These are phyloP conservation scores for Rhea pennata DNA, from an alignment of 2,113 vertebrate species.

Conservation along the genomic window DNA sequence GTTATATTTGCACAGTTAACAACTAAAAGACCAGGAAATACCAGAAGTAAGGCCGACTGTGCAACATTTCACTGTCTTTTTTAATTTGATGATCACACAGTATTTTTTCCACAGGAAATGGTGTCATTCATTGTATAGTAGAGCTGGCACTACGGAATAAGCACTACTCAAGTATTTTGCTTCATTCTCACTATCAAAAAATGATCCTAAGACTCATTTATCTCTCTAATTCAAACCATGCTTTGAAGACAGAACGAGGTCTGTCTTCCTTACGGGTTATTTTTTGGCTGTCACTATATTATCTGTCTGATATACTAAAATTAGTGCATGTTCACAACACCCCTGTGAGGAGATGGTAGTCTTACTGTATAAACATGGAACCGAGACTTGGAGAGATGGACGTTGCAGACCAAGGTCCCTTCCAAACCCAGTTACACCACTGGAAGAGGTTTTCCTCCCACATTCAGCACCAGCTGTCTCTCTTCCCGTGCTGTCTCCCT, in stretches of 20 bases:
- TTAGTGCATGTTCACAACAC: conserved; percentile 5
- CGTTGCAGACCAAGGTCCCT: conserved; percentile 48
- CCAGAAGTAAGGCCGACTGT: not conserved
- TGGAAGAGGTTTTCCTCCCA: conserved; percentile 51
- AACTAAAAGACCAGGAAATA: not conserved
- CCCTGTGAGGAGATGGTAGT: not conserved
- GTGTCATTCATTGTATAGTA: conserved; percentile 33
- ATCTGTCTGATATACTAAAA: conserved; percentile 32
- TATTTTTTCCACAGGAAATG: not conserved
- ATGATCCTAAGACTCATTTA: not conserved
- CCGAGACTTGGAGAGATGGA: not conserved
- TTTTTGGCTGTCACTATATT: conserved; percentile 49
- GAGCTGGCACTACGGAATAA: conserved; percentile 29
- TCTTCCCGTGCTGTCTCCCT: conserved; percentile 54
- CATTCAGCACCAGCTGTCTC: conserved; percentile 42
- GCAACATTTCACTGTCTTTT: not conserved
- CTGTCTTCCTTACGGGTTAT: conserved; percentile 3
- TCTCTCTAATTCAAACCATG: not conserved
- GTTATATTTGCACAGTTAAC: not conserved
- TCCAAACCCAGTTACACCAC: not conserved
- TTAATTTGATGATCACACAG: not conserved
- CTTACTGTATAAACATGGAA: not conserved
- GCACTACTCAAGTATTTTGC: not conserved
- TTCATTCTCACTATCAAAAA: conserved; percentile 50
- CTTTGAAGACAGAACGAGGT: conserved; percentile 4